Percentiles rank a stretch among this genome's conserved stretches.
Conservation (phyloP, 2,797 vertebrate genomes). For the Babyrousa celebensis region DNA sequence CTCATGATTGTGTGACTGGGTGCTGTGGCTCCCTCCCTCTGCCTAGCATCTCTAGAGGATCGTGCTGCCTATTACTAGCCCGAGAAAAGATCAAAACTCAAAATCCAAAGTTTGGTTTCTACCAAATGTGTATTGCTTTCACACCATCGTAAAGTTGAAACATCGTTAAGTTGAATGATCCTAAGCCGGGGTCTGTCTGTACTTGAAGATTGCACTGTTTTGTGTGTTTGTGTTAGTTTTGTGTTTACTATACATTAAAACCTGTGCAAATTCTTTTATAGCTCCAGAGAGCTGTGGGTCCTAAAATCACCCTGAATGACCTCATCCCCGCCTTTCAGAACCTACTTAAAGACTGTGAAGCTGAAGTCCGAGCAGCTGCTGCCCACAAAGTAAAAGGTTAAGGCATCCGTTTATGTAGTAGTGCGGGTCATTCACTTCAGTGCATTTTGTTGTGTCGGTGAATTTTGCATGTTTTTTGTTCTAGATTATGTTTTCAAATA, state of each 20-base stretch:
- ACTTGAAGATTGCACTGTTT: neutral
- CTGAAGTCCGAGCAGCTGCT: slow-evolving; percentile 92
- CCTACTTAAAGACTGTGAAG: slow-evolving; percentile 93
- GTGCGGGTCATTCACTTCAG: neutral
- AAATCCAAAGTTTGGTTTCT: neutral
- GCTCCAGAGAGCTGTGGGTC: slow-evolving; percentile 92
- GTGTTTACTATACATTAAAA: slow-evolving; percentile 57
- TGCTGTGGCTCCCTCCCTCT: neutral
- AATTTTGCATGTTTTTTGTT: slow-evolving; percentile 21
- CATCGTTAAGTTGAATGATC: neutral
- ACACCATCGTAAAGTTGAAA: neutral
- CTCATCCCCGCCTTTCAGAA: slow-evolving; percentile 93
- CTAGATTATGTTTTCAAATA: slow-evolving; percentile 27
- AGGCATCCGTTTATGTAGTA: neutral
- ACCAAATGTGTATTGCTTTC: neutral
- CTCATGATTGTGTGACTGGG: neutral
- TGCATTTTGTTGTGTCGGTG: neutral
- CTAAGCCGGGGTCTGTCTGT: neutral
- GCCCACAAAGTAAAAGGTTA: slow-evolving; percentile 92
- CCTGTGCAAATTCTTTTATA: slow-evolving; percentile 75
- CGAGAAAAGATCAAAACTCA: neutral
- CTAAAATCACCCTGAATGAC: slow-evolving; percentile 92
- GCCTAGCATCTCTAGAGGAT: neutral
- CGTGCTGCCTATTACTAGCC: neutral
- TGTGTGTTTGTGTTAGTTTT: slow-evolving; percentile 38